Conservation (phyloP, 1,140 invertebrate species). For the Drosophila littoralis region DNA sequence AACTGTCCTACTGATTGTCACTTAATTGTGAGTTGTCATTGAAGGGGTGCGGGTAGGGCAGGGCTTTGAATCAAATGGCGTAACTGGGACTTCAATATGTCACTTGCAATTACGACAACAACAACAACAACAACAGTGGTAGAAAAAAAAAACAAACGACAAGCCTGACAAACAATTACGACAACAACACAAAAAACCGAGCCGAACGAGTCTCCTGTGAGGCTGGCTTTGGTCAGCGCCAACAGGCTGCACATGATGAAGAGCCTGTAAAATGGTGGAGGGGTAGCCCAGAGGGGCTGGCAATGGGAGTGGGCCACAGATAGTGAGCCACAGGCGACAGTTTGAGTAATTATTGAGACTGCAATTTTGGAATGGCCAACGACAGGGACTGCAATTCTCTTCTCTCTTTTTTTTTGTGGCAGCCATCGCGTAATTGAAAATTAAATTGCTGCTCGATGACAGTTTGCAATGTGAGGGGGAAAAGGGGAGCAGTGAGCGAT, state of each 20-base stretch:
- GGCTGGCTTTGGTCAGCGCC: constrained; percentile 31
- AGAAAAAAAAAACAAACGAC: constrained; percentile 44
- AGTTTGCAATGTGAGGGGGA: constrained; percentile 1
- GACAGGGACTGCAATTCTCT: constrained; percentile 36
- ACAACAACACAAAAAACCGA: constrained; percentile 45
- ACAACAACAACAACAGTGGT: constrained; percentile 6
- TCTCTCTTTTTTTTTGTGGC: constrained; percentile 50
- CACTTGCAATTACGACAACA: constrained; percentile 71
- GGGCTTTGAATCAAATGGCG: constrained; percentile 15
- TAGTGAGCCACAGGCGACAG: constrained; percentile 68
- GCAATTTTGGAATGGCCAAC: constrained; percentile 59
- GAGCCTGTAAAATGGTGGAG: not conserved
- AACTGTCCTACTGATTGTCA: constrained; percentile 56
- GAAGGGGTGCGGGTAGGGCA: not conserved
- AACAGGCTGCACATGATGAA: constrained; percentile 33
- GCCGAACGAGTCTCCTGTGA: constrained; percentile 49
- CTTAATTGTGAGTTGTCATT: constrained; percentile 63
- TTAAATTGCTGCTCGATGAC: constrained; percentile 69
- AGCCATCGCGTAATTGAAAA: constrained; percentile 77
- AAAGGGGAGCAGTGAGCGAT: not conserved
- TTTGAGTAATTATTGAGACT: constrained; percentile 81
- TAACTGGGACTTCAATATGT: constrained; percentile 63
- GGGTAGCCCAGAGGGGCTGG: no score
- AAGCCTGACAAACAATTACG: constrained; percentile 79
- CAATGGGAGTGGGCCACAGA: not conserved